phyloP scores from a whole-genome alignment of 2,888 invertebrate genomes.

The Ormyrus thymus region DNA sequence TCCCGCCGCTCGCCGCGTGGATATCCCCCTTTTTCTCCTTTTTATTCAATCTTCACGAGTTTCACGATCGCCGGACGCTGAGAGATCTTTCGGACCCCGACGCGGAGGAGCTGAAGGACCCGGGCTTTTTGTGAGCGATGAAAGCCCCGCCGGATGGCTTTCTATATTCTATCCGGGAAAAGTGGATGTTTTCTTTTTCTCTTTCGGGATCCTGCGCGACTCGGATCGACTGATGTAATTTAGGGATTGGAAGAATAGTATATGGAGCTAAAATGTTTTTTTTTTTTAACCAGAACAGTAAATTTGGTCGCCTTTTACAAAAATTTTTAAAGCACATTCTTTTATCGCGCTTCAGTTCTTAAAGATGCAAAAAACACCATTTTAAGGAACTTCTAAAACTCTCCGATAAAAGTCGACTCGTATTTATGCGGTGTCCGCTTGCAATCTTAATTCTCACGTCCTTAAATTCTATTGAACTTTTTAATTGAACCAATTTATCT shows the following conservation, averaged over 20 bases:
- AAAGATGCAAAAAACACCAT: neutral
- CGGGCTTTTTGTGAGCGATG: constrained; percentile 1
- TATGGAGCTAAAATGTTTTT: no score
- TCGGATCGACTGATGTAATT: no score
- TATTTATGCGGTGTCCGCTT: neutral
- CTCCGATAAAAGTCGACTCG: neutral
- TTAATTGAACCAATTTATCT: constrained; percentile 41
- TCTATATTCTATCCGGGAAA: constrained; percentile 4
- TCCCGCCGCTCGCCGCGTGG: neutral
- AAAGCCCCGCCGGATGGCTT: constrained; percentile 24
- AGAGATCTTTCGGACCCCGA: neutral
- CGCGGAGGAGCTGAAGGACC: constrained; percentile 1
- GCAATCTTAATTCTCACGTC: constrained; percentile 7
- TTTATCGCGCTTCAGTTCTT: neutral
- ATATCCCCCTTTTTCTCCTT: neutral
- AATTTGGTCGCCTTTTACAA: no score
- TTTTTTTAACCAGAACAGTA: no score
- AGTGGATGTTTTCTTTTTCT: neutral
- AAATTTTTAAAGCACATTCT: no score
- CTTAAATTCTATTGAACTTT: constrained; percentile 13
- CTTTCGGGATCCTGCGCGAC: no score
- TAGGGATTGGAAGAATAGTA: no score
- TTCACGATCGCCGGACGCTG: constrained; percentile 20
- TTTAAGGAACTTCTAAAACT: neutral
- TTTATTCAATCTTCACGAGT: constrained; percentile 43